phyloP scores from a whole-genome alignment of 2,888 invertebrate genomes.

The Protodeltote pygarga region DNA sequence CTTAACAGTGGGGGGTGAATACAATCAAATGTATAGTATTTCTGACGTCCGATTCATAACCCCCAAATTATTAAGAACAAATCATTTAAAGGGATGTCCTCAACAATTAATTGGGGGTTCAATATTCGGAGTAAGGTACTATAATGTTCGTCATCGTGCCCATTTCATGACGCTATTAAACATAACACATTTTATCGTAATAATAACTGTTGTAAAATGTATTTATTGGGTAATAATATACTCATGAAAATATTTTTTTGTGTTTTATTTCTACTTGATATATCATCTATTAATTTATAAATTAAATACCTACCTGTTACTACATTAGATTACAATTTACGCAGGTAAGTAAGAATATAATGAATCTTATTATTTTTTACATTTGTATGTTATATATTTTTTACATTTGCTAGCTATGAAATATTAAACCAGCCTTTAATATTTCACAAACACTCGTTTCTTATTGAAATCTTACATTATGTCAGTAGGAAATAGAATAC shows the following conservation, averaged over 20 bases:
- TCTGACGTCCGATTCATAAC: no score
- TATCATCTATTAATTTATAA: slow-evolving; percentile 17
- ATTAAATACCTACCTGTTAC: not conserved
- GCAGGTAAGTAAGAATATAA: not conserved
- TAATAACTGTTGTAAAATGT: slow-evolving; percentile 84
- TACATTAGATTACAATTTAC: not conserved
- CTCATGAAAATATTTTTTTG: slow-evolving; percentile 66
- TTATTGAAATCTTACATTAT: not conserved
- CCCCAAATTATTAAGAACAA: no score
- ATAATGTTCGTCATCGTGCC: slow-evolving; percentile 47
- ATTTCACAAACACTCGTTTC: slow-evolving; percentile 52
- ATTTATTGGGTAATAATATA: slow-evolving; percentile 84
- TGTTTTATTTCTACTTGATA: slow-evolving; percentile 52
- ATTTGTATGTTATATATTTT: not conserved
- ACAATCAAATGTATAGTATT: no score
- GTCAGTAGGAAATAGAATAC: slow-evolving; percentile 11
- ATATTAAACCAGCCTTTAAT: slow-evolving; percentile 73
- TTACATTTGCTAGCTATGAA: slow-evolving; percentile 46
- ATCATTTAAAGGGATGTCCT: no score
- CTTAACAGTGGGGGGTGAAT: slow-evolving; percentile 69
- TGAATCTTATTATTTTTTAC: not conserved
- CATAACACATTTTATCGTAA: slow-evolving; percentile 70
- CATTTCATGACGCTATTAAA: slow-evolving; percentile 62
- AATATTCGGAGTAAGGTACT: no score
- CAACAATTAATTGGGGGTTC: no score